Evolutionary conservation across 2,113 vertebrate genomes (phyloP).

Genomic region (Apodemus sylvaticus): DNA sequence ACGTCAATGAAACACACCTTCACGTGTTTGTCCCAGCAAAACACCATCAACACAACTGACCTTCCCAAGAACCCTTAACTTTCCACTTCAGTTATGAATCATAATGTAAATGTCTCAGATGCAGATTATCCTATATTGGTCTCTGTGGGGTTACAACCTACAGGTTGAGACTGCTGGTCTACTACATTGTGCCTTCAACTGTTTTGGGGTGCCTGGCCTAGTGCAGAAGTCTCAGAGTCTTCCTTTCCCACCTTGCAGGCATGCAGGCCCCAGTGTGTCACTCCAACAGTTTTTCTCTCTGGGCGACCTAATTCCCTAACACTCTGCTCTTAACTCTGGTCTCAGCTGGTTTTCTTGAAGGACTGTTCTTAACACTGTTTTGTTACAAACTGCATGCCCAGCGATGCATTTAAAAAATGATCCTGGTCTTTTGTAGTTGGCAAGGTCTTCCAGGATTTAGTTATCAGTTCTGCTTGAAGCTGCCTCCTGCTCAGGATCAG

Average conservation of each 20-base stretch:
- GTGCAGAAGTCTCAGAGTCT: not conserved
- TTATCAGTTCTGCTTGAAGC: not conserved
- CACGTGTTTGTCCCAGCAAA: no score
- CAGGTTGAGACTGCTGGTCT: not conserved
- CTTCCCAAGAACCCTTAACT: no score
- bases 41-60: no score
- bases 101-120: not conserved
- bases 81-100: not conserved
- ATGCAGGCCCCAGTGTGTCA: not conserved
- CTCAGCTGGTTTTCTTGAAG: not conserved
- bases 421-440: not conserved
- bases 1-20: no score
- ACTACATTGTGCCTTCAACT: not conserved
- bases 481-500: not conserved
- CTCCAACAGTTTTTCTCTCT: not conserved
- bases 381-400: not conserved
- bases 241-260: not conserved
- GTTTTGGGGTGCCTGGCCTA: not conserved
- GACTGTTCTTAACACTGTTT: not conserved
- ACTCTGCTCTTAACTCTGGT: not conserved
- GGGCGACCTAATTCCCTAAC: not conserved
- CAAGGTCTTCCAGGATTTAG: not conserved
- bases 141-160: not conserved
- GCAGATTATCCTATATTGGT: not conserved
- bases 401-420: not conserved